Conservation (phyloP, 2,888 invertebrate genomes). For the Drosophila paracracens region DNA sequence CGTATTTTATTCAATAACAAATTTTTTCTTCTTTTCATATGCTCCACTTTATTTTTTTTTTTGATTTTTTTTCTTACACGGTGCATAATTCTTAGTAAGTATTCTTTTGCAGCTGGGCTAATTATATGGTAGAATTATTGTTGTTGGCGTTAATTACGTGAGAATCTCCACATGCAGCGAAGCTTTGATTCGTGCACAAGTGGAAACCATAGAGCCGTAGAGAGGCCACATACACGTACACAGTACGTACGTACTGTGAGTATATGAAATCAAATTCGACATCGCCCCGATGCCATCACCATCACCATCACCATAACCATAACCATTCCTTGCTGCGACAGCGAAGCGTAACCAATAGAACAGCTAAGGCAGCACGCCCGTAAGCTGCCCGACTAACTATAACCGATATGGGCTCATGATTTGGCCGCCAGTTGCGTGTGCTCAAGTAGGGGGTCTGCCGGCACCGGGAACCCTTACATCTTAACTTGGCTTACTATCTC, state of each 20-base stretch:
- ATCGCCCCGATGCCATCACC: constrained; percentile 36
- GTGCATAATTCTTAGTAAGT: constrained; percentile 66
- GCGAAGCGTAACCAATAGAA: constrained; percentile 75
- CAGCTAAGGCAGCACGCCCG: constrained; percentile 33
- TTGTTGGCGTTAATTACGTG: constrained; percentile 72
- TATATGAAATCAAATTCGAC: constrained; percentile 56
- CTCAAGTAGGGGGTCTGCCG: constrained; percentile 27
- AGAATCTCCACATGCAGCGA: constrained; percentile 56
- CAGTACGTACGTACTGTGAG: constrained; percentile 18
- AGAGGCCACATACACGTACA: background rate
- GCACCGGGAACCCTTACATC: constrained; percentile 51
- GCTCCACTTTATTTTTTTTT: constrained; percentile 25
- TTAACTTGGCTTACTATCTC: constrained; percentile 54
- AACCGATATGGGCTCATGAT: constrained; percentile 63
- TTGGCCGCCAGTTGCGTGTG: constrained; percentile 55
- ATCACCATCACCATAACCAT: background rate
- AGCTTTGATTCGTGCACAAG: constrained; percentile 18
- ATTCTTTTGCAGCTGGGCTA: constrained; percentile 61
- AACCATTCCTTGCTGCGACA: constrained; percentile 50
- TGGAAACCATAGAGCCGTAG: constrained; percentile 45
- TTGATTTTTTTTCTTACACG: constrained; percentile 30
- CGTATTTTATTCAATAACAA: constrained; percentile 53
- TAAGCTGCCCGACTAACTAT: constrained; percentile 53
- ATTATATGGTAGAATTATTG: constrained; percentile 63
- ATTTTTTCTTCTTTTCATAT: constrained; percentile 29